These are phyloP conservation scores for Drosophila percnosoma DNA, from an alignment of 2,888 invertebrate species.

Conservation along the genomic window DNA sequence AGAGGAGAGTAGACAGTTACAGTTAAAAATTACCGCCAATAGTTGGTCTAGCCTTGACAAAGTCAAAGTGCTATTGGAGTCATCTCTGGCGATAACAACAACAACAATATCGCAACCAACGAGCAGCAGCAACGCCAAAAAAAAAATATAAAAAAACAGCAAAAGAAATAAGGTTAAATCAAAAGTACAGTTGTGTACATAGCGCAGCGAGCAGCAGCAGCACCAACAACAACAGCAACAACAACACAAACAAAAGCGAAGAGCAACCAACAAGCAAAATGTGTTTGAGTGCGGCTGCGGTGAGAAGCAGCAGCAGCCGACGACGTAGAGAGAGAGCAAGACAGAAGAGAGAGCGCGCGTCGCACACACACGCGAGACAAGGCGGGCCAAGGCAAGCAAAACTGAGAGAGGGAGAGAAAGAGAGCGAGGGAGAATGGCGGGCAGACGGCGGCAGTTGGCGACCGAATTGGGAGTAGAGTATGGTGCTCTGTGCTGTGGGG, in stretches of 20 bases:
- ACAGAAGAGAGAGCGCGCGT: constrained; percentile 64
- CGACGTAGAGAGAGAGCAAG: constrained; percentile 49
- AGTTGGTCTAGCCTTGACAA: constrained; percentile 37
- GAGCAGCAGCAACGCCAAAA: constrained; percentile 51
- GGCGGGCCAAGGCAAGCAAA: constrained; percentile 54
- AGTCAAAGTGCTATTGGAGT: constrained; percentile 38
- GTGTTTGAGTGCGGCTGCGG: constrained; percentile 76
- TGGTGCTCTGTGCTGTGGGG: constrained; percentile 25
- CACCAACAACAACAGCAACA: constrained; percentile 54
- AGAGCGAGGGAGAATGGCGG: constrained; percentile 52
- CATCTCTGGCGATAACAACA: constrained; percentile 52
- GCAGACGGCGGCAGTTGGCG: constrained; percentile 59
- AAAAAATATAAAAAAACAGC: constrained; percentile 51
- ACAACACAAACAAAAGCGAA: constrained; percentile 76
- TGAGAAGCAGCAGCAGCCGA: constrained; percentile 53
- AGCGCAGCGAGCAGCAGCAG: constrained; percentile 75
- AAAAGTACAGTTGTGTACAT: constrained; percentile 83
- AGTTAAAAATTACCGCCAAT: constrained; percentile 40
- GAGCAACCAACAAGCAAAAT: constrained; percentile 75
- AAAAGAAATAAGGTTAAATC: constrained; percentile 83
- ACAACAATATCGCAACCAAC: constrained; percentile 48
- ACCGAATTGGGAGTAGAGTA: constrained; percentile 49
- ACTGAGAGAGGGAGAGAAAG: constrained; percentile 13
- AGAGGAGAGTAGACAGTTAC: neutral
- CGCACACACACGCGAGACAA: constrained; percentile 74